Base-by-base conservation (phyloP, 2,797 vertebrate genomes). In the Ctenochaetus hawaiiensis region DNA sequence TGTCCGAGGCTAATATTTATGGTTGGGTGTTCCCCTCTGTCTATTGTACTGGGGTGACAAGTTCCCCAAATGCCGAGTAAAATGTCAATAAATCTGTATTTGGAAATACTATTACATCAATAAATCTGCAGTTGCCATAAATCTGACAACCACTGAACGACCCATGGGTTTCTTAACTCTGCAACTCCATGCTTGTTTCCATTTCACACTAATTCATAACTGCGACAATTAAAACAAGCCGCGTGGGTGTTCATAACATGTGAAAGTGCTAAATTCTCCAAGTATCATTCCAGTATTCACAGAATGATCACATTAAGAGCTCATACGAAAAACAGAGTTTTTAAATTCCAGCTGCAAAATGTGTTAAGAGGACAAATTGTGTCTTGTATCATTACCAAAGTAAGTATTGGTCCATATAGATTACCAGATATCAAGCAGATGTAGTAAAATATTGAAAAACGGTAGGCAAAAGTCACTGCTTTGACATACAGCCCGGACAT, bases 11-110 rank as follows among this genome's bases (percentile, higher is more conserved):
- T 84, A 82, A 90, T 92, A 93, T 94, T 95, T 94, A 95, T 68
- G 84, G 87, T 71, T 88, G 95, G 95, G 94, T 93, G 93, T 95
- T 94, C 86, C 93, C 84, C 83, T 92, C 91, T 87, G 90, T 94
- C 92, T 91, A 89, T 91, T 93, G 83, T 91, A 81, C 90, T n/a
- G 75, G 78, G 85, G 91, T 92, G 92, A 95, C 92, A 94, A 90
- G 91, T 93, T 88, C 85, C 89, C 86, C 91, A 91, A 87, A 91
- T 79, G 85, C 82, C 78, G 77, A 80, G 88, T 81, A 84, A 89
- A 92, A 91, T 85, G 80, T 84, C 81, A 87, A 93, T 92, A 94
- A 94, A 94, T 90, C 83, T 90, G 87, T 76, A 88, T 94, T 94
- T 92, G 91, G 90, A 93, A 90, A 87, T 75, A 77, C 82, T 87